Evolutionary conservation across 2,888 invertebrate genomes (phyloP).

Genomic region (Apocheima hispidaria): DNA sequence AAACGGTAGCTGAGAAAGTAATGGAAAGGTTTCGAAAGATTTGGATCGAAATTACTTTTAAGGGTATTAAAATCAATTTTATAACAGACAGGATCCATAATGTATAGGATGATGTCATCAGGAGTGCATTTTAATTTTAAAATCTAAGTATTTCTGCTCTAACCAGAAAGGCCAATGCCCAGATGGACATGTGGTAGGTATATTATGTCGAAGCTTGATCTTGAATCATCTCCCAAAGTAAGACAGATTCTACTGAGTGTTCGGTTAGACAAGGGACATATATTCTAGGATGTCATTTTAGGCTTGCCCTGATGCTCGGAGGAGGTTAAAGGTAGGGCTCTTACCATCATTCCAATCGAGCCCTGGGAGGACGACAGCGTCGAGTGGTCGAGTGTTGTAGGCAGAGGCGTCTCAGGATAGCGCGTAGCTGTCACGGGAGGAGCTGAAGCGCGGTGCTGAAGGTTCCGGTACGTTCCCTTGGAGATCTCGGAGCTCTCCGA

Average conservation of each 20-base stretch:
- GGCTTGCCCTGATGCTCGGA: no score
- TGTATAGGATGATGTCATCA: not conserved
- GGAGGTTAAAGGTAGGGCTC: no score
- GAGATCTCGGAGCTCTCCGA: no score
- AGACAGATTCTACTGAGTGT: constrained; percentile 12
- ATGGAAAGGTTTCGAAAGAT: not conserved
- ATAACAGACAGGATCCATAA: not conserved
- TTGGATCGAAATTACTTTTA: not conserved
- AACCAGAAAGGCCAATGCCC: constrained; percentile 21
- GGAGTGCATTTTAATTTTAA: not conserved
- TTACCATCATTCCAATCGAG: no score
- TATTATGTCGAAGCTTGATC: constrained; percentile 8
- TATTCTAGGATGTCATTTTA: no score
- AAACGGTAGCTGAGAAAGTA: not conserved
- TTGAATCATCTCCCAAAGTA: constrained; percentile 26
- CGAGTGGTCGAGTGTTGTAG: no score
- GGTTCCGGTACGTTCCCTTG: no score
- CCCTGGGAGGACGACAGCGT: no score
- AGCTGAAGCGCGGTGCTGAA: no score
- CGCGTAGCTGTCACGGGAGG: no score
- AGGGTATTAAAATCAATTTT: constrained; percentile 3
- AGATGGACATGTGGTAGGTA: not conserved
- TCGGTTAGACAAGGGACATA: no score
- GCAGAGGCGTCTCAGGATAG: no score
- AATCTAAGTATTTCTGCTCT: not conserved